Conservation (phyloP, 2,797 vertebrate genomes). For the Schizopygopsis malacanthus region DNA sequence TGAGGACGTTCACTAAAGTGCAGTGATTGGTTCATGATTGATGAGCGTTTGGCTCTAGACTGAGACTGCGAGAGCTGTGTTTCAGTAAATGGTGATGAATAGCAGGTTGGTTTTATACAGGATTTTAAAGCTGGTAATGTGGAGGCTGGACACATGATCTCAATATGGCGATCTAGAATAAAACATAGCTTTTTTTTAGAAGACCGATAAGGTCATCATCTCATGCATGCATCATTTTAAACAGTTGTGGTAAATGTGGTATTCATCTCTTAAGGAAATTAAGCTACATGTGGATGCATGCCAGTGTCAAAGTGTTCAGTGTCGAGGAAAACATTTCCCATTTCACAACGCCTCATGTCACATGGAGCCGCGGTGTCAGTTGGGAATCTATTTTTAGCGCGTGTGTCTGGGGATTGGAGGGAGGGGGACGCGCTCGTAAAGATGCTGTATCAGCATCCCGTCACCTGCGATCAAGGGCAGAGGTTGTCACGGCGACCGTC, state of each 20-base stretch:
- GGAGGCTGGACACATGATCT: background rate
- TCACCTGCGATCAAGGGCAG: background rate
- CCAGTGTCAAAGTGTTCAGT: background rate
- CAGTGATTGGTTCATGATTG: slow-evolving; percentile 7
- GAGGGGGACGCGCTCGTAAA: background rate
- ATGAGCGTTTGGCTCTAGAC: background rate
- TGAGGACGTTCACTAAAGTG: background rate
- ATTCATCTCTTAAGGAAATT: background rate
- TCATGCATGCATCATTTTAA: background rate
- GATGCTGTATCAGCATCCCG: slow-evolving; percentile 20
- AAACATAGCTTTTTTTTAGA: background rate
- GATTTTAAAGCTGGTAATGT: background rate
- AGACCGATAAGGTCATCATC: background rate
- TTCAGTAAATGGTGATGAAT: background rate
- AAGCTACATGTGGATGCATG: background rate
- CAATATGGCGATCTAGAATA: background rate
- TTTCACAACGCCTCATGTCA: slow-evolving; percentile 38
- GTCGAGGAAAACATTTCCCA: slow-evolving; percentile 9
- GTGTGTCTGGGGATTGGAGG: slow-evolving; percentile 18
- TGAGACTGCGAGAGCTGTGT: background rate
- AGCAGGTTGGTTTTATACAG: background rate
- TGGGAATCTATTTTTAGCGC: slow-evolving; percentile 44
- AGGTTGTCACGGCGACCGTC: background rate
- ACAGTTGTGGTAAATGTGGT: background rate
- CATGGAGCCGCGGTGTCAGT: slow-evolving; percentile 36